Evolutionary conservation across 2,797 vertebrate genomes (phyloP), one percentile per base, ranked within the genome.

Genomic region (Podarcis lilfordi): DNA sequence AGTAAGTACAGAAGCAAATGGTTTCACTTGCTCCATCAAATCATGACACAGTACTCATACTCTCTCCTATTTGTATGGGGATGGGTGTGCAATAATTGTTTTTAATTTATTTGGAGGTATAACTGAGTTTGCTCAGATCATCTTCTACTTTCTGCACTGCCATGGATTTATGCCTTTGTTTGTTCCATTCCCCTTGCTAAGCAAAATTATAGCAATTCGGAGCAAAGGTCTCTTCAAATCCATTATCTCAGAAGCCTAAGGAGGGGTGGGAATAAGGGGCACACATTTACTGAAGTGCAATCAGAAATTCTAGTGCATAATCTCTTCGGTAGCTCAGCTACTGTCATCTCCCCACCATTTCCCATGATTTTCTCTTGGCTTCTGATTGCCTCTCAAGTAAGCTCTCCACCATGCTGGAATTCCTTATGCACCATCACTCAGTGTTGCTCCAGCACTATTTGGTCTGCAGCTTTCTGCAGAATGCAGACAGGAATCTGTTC

Each of bases 341-440:
- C 37, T 32, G 8, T 80, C 50, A 37, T 43, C 40, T 91, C 17
- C 5, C 82, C 86, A 68, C 59, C 40, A 71, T 21, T 88, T 66
- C 40, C 27, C 87, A 88, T 90, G 69, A 32, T 89, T 91, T 94
- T 81, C 64, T 93, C 82, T 91, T 93, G 66, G 80, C 72, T 91
- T 77, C 76, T 29, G 68, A 82, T 85, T 61, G 5, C 64, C 40
- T 90, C n/a, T 91, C 78, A 90, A 66, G 32, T 89, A 74, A 85
- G 91, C 35, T 55, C 43, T 55, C 43, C 92, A 77, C 85, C 55
- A 88, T 88, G 88, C 25, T 43, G 74, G 29, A 94, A 74, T 72
- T 90, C 93, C 92, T 84, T 91, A 88, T 82, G 76, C 59, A 23
- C 59, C 71, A 71, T 7, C 13, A 71, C 93, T 90, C 43, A 83